Evolutionary conservation across 2,113 vertebrate genomes (phyloP).

Genomic region (Helogale parvula): DNA sequence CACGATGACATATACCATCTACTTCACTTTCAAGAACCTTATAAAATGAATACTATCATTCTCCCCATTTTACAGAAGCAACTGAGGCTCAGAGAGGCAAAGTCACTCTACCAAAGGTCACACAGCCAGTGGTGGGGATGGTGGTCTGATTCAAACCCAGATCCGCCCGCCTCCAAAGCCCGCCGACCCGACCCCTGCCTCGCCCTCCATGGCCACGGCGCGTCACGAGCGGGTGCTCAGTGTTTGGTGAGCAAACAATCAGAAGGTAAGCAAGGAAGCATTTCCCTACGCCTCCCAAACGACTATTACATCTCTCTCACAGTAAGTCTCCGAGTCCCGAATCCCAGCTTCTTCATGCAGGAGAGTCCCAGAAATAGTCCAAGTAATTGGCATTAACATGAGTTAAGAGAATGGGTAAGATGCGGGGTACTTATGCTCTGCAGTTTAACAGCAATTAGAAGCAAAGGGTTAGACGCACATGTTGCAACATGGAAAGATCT

Average conservation of each 20-base stretch:
- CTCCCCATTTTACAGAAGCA: background rate
- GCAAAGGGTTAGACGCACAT: background rate
- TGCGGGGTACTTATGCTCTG: background rate
- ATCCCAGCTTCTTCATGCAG: background rate
- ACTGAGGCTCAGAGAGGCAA: background rate
- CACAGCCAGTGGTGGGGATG: background rate
- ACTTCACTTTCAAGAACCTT: background rate
- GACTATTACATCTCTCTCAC: background rate
- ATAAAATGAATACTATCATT: background rate
- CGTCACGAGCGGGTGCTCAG: fast-evolving
- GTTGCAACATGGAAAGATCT: background rate
- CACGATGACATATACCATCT: background rate
- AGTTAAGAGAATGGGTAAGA: background rate
- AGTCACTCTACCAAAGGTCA: background rate
- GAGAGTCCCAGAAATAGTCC: background rate
- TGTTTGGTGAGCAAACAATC: background rate
- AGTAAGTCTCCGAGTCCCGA: background rate
- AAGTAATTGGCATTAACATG: background rate
- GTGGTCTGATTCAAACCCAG: background rate
- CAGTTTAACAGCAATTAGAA: background rate
- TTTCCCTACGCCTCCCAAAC: background rate
- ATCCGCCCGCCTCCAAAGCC: background rate
- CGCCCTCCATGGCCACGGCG: fast-evolving
- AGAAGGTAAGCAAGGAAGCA: background rate
- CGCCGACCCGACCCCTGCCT: background rate